Base-by-base conservation (phyloP, 2,113 vertebrate species). In the Rhinopomastus cyanomelas region DNA sequence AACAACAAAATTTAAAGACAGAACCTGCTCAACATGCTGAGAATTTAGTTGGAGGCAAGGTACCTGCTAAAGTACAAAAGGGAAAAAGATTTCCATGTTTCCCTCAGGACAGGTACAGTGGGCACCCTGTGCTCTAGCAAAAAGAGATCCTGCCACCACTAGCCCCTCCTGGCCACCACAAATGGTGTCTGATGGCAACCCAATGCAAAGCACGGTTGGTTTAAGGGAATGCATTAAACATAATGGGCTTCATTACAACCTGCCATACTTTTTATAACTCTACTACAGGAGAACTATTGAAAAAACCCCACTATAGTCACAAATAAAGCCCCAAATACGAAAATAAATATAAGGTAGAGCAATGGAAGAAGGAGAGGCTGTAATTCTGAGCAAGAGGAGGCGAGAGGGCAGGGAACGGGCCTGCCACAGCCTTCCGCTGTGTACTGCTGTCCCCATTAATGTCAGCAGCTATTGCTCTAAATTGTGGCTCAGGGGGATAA, bases 101-200 rank as follows among this genome's bases (percentile, higher is more conserved):
- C 1, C 18, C 79, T 15, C 22, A n/a, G 37, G 19, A 27, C 8
- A 64, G 30, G 13, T 0, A 12, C 27, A 51, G 42, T 5, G 21
- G 18, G 0, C 4, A 3, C 9, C 22, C 34, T 6, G 14, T 4
- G 30, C 23, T 26, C 37, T 21, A 29, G 0, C 23, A 16, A 23
- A 1, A 9, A 0, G 5, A 5, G 13, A 17, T 44, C 8, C 5
- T 29, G 57, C 51, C 81, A 26, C 29, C 68, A 8, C 34, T 12
- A n/a, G 7, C 14, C 17, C 22, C 29, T 7, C 30, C n/a, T 0
- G 2, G 12, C 32, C 23, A 2, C 14, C 8, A 14, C 42, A 4
- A 0, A 1, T 0, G 0, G 32, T 2, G 13, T 32, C 82, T 0
- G 5, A 32, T 13, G 29, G 29, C 30, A 26, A 2, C 56, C 12